Evolutionary conservation across 1,140 invertebrate species (phyloP), one percentile per base, ranked within the genome.

Genomic region (Colletes gigas): DNA sequence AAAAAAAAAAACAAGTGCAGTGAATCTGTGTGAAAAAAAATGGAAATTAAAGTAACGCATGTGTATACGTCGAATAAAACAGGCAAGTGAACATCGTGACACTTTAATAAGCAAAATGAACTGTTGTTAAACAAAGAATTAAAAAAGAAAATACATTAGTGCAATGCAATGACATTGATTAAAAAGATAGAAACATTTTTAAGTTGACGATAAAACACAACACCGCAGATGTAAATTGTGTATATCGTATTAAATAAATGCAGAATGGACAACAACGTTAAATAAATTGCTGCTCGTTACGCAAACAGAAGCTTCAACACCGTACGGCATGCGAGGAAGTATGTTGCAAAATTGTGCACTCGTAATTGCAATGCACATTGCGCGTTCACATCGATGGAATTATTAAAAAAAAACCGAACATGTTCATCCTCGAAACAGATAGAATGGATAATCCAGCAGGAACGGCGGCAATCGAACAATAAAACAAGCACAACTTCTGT

Each of bases 181-280:
- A 62, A 19, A 19, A 78, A 47, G 39, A 63, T 30, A 15, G 5
- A 41, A 21, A 41, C 9, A 21, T 59, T 17, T 52, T 14, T 86
- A 62, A 80, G 50, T 59, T 80, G 55, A 72, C 62, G 73, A 80
- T 73, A 71, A 75, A 80, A 73, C 70, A 71, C 71, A 78, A 76
- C 77, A 74, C 74, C 78, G 75, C 76, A 76, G 75, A 87, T 90
- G 88, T 89, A 90, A 89, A 89, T 90, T 89, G 71, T 89, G 84
- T 88, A 89, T 82, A 89, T 85, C 85, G 57, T 81, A 87, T 82
- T 50, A 67, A 80, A 80, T 75, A 60, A 80, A 75, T 63, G 71
- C 50, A 3, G 57, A 82, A 19, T 12, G 50, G 68, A 66, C 68
- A 17, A 19, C 50, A 73, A 82, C 41, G 41, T 77, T 82, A 72